Evolutionary conservation across 2,888 invertebrate species (phyloP).

Genomic region (Balanococcus diminutus): DNA sequence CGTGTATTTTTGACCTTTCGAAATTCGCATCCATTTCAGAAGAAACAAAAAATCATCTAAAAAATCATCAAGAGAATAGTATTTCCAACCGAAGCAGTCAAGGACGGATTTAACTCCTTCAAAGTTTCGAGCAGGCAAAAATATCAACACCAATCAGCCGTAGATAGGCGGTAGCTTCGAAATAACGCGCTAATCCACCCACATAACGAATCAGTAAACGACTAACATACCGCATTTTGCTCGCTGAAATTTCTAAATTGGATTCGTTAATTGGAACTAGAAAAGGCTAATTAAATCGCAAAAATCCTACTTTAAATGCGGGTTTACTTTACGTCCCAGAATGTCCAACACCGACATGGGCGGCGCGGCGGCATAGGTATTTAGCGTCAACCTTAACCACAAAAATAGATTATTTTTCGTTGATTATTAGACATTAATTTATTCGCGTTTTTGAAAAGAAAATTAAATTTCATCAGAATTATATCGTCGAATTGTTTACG

Average conservation of each 20-base stretch:
- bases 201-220: not conserved
- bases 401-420: conserved; percentile 30
- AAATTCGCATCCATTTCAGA: no score
- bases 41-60: not conserved
- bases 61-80: not conserved
- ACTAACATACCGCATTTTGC: not conserved
- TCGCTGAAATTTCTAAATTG: not conserved
- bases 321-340: not conserved
- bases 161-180: not conserved
- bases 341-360: not conserved
- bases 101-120: not conserved
- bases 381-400: not conserved
- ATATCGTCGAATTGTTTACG: conserved; percentile 48
- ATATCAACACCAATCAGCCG: not conserved
- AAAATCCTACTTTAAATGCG: conserved; percentile 31
- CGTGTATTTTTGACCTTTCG: no score
- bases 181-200: not conserved
- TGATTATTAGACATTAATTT: conserved; percentile 35
- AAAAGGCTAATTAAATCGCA: conserved; percentile 22
- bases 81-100: not conserved
- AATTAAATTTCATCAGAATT: conserved; percentile 52
- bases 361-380: not conserved
- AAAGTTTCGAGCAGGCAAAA: not conserved
- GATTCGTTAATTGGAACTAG: not conserved
- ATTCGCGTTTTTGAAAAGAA: conserved; percentile 43